phyloP scores from a whole-genome alignment of 2,888 invertebrate genomes.

The Myathropa florea region DNA sequence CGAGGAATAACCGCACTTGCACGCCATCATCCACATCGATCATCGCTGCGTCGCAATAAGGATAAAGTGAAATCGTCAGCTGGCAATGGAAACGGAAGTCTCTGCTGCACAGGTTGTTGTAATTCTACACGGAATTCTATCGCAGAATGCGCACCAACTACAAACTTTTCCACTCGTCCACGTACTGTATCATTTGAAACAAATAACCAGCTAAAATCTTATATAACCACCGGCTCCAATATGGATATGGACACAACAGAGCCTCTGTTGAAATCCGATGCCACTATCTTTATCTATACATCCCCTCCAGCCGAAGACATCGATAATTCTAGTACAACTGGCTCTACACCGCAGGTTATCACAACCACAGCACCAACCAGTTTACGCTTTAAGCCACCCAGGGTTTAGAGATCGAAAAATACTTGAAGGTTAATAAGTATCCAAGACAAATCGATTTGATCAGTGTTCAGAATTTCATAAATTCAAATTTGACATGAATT shows the following conservation, averaged over 20 bases:
- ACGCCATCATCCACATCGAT: conserved; percentile 82
- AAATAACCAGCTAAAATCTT: conserved; percentile 59
- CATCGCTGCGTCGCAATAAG: conserved; percentile 83
- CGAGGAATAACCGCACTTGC: conserved; percentile 81
- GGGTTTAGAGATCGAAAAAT: conserved; percentile 54
- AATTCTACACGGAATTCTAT: conserved; percentile 76
- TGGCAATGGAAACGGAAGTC: conserved; percentile 73
- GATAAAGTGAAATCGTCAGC: conserved; percentile 79
- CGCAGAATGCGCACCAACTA: conserved; percentile 74
- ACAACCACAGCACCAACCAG: conserved; percentile 66
- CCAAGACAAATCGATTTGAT: conserved; percentile 66
- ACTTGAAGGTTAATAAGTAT: conserved; percentile 6
- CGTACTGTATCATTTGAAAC: conserved; percentile 70
- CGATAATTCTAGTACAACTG: conserved; percentile 61
- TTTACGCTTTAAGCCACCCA: conserved; percentile 73
- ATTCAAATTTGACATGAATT: conserved; percentile 43
- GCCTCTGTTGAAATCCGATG: conserved; percentile 50
- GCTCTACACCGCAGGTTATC: conserved; percentile 59
- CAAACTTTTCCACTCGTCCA: conserved; percentile 59
- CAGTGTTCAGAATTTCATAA: conserved; percentile 67
- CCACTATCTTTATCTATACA: conserved; percentile 62
- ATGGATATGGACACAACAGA: conserved; percentile 66
- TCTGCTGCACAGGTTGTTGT: conserved; percentile 60
- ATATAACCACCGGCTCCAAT: conserved; percentile 41
- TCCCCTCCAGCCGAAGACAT: conserved; percentile 64